Evolutionary conservation across 2,888 invertebrate genomes (phyloP).

Genomic region (Gymnosoma rotundatum): DNA sequence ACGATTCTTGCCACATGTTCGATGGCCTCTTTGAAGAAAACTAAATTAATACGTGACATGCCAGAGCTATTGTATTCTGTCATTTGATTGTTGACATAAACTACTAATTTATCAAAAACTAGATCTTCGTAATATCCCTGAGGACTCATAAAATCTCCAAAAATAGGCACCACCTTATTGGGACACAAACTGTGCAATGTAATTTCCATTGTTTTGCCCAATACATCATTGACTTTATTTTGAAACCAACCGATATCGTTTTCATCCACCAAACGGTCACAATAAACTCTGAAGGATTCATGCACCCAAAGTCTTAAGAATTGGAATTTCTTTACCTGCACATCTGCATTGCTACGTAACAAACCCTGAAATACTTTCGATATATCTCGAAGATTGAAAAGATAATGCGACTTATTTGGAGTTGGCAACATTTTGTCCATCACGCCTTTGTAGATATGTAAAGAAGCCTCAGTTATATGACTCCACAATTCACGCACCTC

Average conservation of each 20-base stretch:
- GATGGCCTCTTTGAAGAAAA: constrained; percentile 93
- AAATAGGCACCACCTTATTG: constrained; percentile 87
- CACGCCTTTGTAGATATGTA: constrained; percentile 90
- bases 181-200: constrained; percentile 91
- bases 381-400: constrained; percentile 94
- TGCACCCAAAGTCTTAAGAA: constrained; percentile 93
- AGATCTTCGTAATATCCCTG: constrained; percentile 90
- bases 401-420: constrained; percentile 93
- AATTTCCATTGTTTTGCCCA: constrained; percentile 91
- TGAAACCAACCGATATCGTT: constrained; percentile 90
- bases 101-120: constrained; percentile 85
- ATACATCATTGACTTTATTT: constrained; percentile 86
- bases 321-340: constrained; percentile 87
- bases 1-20: constrained; percentile 92
- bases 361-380: constrained; percentile 93
- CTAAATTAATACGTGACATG: constrained; percentile 90
- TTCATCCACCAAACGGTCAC: constrained; percentile 91
- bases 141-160: constrained; percentile 91
- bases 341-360: constrained; percentile 89
- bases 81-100: constrained; percentile 83
- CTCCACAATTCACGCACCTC: constrained; percentile 88
- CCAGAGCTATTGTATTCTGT: constrained; percentile 87
- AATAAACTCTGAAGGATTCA: constrained; percentile 92
- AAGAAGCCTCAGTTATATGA: constrained; percentile 88
- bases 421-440: constrained; percentile 91